Evolutionary conservation across 2,113 vertebrate species (phyloP).

Genomic region (Podilymbus podiceps): DNA sequence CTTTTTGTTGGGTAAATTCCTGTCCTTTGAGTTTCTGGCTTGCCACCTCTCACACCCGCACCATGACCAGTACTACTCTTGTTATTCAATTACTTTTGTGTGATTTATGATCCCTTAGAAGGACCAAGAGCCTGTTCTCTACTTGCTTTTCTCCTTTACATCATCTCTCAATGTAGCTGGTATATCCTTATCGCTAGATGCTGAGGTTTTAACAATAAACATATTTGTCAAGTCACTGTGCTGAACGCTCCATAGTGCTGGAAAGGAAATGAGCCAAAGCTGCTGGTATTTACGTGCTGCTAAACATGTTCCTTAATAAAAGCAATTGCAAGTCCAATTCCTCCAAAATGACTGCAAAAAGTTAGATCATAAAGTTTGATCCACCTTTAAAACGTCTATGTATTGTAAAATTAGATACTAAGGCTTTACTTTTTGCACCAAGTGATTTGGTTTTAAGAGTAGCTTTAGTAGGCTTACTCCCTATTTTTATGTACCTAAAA

Average conservation of each 20-base stretch:
- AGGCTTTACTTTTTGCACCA: not conserved
- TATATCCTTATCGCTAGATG: not conserved
- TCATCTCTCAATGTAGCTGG: not conserved
- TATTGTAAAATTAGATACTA: not conserved
- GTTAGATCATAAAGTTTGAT: conserved; percentile 25
- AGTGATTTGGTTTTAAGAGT: not conserved
- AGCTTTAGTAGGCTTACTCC: not conserved
- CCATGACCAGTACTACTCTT: not conserved
- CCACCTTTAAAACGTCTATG: not conserved
- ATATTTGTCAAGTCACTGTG: conserved; percentile 66
- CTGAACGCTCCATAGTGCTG: conserved; percentile 31
- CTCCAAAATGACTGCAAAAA: not conserved
- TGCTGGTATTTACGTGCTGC: not conserved
- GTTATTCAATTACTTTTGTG: conserved; percentile 3
- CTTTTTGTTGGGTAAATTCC: not conserved
- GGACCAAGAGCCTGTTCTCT: not conserved
- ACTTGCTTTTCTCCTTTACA: not conserved
- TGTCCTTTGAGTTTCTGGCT: not conserved
- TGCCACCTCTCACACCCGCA: not conserved
- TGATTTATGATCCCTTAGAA: not conserved
- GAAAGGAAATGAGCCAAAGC: conserved; percentile 27
- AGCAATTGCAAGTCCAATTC: not conserved
- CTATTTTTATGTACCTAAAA: not conserved
- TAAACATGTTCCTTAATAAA: not conserved
- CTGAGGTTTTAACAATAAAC: conserved; percentile 52